Evolutionary conservation across 2,797 vertebrate species (phyloP).

Genomic region (Iguana delicatissima): DNA sequence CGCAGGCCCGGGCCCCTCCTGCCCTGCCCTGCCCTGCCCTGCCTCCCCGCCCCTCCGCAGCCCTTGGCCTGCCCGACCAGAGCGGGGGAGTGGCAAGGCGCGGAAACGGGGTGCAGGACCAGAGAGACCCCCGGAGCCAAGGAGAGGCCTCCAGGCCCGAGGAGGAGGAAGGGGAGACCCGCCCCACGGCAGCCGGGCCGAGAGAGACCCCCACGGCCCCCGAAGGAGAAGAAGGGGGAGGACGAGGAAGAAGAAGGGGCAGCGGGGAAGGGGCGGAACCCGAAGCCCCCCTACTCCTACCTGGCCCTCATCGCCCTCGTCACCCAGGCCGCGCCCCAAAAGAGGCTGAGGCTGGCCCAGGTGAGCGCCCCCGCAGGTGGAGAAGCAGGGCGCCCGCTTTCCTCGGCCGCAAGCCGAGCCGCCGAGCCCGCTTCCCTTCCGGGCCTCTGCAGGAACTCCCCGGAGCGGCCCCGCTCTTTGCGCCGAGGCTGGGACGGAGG

Average conservation of each 20-base stretch:
- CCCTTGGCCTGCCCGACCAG: too few relatives aligned
- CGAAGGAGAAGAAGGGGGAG: constrained; percentile 2
- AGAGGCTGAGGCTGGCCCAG: constrained; percentile 88
- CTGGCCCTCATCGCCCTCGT: constrained; percentile 93
- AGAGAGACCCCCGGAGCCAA: too few relatives aligned
- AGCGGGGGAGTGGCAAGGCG: too few relatives aligned
- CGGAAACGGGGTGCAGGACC: too few relatives aligned
- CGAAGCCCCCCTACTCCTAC: constrained; percentile 92
- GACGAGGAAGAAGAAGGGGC: constrained; percentile 45
- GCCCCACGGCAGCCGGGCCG: constrained; percentile 1
- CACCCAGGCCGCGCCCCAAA: constrained; percentile 87
- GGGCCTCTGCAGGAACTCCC: not conserved
- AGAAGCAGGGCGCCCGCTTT: too few relatives aligned
- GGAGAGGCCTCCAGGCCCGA: too few relatives aligned
- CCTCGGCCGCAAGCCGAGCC: too few relatives aligned
- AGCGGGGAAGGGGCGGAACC: constrained; percentile 79
- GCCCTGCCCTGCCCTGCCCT: too few relatives aligned
- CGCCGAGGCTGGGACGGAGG: too few relatives aligned
- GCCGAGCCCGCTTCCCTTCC: not conserved
- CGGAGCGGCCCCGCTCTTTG: too few relatives aligned
- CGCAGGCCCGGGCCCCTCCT: too few relatives aligned
- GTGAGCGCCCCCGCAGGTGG: constrained; percentile 67
- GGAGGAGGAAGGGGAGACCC: not conserved
- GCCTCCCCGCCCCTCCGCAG: too few relatives aligned
- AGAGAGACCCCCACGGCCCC: constrained; percentile 4